phyloP scores from a whole-genome alignment of 2,113 vertebrate species.

The Psilopsiagon aymara region DNA sequence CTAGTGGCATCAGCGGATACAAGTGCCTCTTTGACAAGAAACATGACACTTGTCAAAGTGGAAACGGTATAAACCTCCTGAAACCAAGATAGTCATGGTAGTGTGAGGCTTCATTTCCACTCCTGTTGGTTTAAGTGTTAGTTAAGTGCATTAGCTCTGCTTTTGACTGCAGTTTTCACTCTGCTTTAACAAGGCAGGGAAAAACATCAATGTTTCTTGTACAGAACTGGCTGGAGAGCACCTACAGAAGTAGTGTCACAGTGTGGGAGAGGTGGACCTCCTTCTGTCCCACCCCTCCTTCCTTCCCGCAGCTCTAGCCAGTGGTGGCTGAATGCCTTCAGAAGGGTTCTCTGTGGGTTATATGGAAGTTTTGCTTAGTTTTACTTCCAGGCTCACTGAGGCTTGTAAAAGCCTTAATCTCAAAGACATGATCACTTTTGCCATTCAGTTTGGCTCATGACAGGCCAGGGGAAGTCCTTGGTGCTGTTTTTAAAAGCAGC shows the following conservation, averaged over 20 bases:
- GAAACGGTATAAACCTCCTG: background rate
- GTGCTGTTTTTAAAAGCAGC: background rate
- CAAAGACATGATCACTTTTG: background rate
- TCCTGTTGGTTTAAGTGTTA: background rate
- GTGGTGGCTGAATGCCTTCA: background rate
- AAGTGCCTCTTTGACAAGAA: background rate
- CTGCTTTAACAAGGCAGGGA: background rate
- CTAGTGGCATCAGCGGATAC: slow-evolving; percentile 41
- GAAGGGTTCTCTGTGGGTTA: background rate
- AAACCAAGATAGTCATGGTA: background rate
- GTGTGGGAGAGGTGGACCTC: background rate
- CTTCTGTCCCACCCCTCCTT: background rate
- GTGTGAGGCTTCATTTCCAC: background rate
- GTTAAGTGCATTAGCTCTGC: background rate
- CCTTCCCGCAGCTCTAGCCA: background rate
- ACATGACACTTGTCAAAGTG: background rate
- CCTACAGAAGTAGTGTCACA: background rate
- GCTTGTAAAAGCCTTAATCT: background rate
- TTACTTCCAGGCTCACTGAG: background rate
- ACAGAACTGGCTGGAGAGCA: background rate
- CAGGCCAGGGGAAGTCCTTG: background rate
- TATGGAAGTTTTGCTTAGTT: background rate
- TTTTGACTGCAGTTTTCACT: background rate
- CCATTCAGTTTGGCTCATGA: background rate
- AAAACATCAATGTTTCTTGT: background rate